Base-by-base conservation (phyloP, 2,797 vertebrate genomes). In the Hippoglossus hippoglossus region DNA sequence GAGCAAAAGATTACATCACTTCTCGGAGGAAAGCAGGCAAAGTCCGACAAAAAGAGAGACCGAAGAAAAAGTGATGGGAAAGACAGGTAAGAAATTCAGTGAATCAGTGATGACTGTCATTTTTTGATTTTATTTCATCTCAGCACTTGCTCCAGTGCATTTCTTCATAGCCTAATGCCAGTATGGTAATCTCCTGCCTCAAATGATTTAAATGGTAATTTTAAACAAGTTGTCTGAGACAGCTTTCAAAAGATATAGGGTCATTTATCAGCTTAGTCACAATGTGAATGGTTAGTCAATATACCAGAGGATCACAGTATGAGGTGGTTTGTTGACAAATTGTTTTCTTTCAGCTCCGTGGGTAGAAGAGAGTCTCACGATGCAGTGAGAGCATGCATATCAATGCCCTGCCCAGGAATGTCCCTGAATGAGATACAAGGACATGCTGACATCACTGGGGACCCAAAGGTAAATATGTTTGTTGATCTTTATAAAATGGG, bases 11-110 rank as follows among this genome's bases (percentile, higher is more conserved):
- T 92, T 11, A 94, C 92, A 47, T 95, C 95, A 2, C 93, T 95
- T 41, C 94, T 96, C 67, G 95, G 95, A 77, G 95, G 92, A 77
- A 97, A 95, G 75, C 95, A 95, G 82, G 64, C 90, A 22, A 97
- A 96, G 89, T 82, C 89, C 0, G 97, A 98, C 69, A 96, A 94
- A 80, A 96, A 95, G 82, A 96, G 90, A 86, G 96, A 96, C 55
- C 94, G 93, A 87, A 96, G 94, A 85, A 96, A 95, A 92, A 92
- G 89, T 0, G 96, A 97, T 59, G 93, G 89, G 70, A 95, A 95
- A 89, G 84, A 83, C 15, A 92, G 95, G 93, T 95, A 93, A 70
- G 94, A 77, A 55, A 73, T 67, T 8, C 2, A 41, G 0, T 25
- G 31, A 54, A 46, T 50, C 41, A 19, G 5, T 47, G 41, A 53